Base-by-base conservation (phyloP, 2,113 vertebrate species). In the Carlito syrichta region DNA sequence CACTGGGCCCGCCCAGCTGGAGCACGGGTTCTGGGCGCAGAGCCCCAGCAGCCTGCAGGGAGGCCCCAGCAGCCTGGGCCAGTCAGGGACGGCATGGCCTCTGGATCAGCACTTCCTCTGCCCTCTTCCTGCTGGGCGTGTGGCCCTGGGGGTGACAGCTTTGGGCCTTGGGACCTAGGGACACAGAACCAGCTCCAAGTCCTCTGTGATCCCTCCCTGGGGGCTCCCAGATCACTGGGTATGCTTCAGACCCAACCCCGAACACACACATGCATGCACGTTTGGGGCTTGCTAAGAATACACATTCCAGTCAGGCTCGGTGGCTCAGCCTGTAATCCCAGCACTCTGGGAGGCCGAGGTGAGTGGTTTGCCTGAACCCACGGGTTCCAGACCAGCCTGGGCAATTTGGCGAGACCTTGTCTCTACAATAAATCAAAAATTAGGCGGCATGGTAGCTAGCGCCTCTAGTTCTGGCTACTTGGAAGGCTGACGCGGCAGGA, bases 91-190 rank as follows among this genome's bases (percentile, higher is more conserved):
- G 84, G 54, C 66, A 40, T 43, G 73, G 30, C 92, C 66, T 35
- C 50, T 58, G n/a, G 85, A 85, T 69, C 77, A 83, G 86, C 66
- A 88, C 50, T 81, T 96, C 73, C 89, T 91, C 52, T 82, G 77
- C 63, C 74, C 38, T 81, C 74, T 95, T 92, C 84, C 84, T 90
- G 60, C 86, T 93, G 54, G 58, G 58, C 38, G 22, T 77, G 62
- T 71, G 88, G 84, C 58, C 91, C 87, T n/a, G 35, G 50, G 52
- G 38, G 52, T 35, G 92, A 86, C 9, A n/a, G 43, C 68, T 84
- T 43, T 52, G 63, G 43, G 16, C 69, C 62, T 82, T 40, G 13
- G 38, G 20, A 48, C 3, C 25, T 38, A 56, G 48, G 48, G 69
- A 68, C 74, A 76, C 40, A 62, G 63, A 68, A 62, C 56, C n/a